phyloP scores from a whole-genome alignment of 2,888 invertebrate genomes.

The Phytoseiulus persimilis region DNA sequence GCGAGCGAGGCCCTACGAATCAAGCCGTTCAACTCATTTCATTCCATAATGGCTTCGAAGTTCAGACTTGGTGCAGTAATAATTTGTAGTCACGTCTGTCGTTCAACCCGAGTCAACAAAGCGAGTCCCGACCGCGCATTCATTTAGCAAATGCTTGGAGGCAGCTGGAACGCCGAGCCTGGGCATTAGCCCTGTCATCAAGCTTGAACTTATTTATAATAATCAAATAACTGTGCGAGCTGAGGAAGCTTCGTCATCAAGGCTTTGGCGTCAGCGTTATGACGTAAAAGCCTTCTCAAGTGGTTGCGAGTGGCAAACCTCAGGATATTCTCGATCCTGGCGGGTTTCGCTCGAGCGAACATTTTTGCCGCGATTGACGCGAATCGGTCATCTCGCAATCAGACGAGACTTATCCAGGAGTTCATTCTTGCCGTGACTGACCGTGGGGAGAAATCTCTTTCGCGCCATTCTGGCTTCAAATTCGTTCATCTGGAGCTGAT shows the following conservation, averaged over 20 bases:
- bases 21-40: background rate
- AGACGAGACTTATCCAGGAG: no score
- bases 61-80: background rate
- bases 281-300: background rate
- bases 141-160: background rate
- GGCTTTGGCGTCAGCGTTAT: background rate
- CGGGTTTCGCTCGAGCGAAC: no score
- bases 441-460: no score
- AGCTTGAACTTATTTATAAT: background rate
- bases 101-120: background rate
- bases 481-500: no score
- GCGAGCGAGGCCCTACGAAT: background rate
- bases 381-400: no score
- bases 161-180: background rate
- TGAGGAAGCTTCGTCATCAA: background rate
- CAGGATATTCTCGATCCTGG: no score
- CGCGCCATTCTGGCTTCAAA: no score
- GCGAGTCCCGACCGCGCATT: background rate
- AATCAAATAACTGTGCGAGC: background rate
- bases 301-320: no score
- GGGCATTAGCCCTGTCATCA: background rate
- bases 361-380: no score
- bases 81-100: conserved; percentile 5
- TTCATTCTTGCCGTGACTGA: no score
- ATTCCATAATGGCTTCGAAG: background rate